Percentiles rank a stretch among this genome's conserved stretches.
phyloP scores from a whole-genome alignment of 2,888 invertebrate species.

The Sphaerophoria taeniata region DNA sequence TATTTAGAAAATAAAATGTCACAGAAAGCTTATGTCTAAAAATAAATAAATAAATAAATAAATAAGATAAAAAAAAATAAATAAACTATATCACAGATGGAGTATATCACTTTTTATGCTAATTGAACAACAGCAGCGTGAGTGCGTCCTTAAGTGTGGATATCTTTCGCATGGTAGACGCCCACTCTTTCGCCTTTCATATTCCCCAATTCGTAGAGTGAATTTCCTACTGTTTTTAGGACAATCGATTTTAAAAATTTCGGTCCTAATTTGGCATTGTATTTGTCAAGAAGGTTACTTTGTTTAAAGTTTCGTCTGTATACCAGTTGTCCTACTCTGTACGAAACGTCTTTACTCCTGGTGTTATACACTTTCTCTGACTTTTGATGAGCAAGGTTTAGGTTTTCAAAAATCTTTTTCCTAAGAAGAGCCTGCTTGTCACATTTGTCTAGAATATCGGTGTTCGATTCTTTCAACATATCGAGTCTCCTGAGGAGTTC shows the following conservation, averaged over 20 bases:
- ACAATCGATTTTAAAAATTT: neutral
- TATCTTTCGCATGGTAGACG: neutral
- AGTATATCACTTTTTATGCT: neutral
- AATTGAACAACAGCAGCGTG: neutral
- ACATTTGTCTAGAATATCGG: neutral
- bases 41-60: conserved; percentile 6
- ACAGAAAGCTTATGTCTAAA: neutral
- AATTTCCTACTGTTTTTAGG: neutral
- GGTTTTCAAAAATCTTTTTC: neutral
- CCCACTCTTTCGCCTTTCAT: neutral
- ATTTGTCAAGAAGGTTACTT: neutral
- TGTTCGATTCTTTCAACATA: neutral
- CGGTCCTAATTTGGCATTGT: neutral
- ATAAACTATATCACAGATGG: neutral
- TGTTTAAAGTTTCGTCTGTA: neutral
- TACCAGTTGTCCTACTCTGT: neutral
- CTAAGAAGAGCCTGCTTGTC: too few species aligned
- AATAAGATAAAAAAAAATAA: neutral
- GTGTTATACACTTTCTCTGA: neutral
- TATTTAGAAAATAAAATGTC: too few species aligned
- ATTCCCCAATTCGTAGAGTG: neutral
- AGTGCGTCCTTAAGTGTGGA: neutral
- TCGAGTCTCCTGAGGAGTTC: neutral
- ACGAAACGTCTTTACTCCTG: neutral
- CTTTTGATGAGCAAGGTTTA: neutral